Percentiles rank a stretch among this genome's conserved stretches.
These are phyloP conservation scores for Drosophila rellima DNA, from an alignment of 2,888 invertebrate species.

Conservation along the genomic window DNA sequence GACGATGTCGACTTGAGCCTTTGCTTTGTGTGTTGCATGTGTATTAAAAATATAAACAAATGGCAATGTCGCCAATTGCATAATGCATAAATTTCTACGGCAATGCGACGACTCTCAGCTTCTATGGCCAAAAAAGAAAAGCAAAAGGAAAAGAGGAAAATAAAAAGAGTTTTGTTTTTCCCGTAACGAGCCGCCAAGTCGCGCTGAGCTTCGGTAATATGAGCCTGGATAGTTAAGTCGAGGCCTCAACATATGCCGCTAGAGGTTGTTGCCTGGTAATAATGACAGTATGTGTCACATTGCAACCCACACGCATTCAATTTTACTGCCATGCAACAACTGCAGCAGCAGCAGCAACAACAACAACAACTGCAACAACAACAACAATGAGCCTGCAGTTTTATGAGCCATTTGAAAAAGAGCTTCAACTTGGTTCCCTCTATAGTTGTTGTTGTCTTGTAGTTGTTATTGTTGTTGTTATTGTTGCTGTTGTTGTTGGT, in stretches of 20 bases:
- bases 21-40: constrained; percentile 13
- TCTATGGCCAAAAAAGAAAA: constrained; percentile 22
- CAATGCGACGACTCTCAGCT: constrained; percentile 17
- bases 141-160: constrained; percentile 23
- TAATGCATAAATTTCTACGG: constrained; percentile 62
- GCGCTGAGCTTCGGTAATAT: constrained; percentile 66
- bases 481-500: constrained; percentile 41
- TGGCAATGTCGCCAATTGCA: constrained; percentile 62
- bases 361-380: constrained; percentile 20
- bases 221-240: constrained; percentile 58
- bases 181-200: constrained; percentile 76
- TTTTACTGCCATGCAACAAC: constrained; percentile 64
- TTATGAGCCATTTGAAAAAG: constrained; percentile 74
- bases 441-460: constrained; percentile 17
- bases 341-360: constrained; percentile 17
- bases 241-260: constrained; percentile 38
- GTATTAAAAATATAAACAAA: constrained; percentile 35
- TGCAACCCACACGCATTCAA: constrained; percentile 84
- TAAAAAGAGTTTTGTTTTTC: constrained; percentile 65
- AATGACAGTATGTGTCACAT: constrained; percentile 84
- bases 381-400: constrained; percentile 53
- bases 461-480: constrained; percentile 20
- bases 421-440: constrained; percentile 37
- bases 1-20: constrained; percentile 18
- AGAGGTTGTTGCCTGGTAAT: constrained; percentile 81